Base-by-base conservation (phyloP, 2,113 vertebrate species). In the Sula dactylatra region DNA sequence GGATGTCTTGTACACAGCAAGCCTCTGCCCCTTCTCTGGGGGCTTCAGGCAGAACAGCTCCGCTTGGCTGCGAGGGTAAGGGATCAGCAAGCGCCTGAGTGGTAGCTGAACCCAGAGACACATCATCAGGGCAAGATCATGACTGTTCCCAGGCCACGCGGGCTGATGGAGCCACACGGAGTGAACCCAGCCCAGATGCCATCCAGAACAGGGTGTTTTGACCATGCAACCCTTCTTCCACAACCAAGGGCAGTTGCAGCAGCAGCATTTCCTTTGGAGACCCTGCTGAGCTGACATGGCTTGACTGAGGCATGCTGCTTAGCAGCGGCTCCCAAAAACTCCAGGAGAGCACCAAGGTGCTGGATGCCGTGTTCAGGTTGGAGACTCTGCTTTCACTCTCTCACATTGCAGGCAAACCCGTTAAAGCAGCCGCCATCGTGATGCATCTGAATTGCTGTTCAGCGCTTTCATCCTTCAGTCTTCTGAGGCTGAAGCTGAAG, bases 1-100 rank as follows among this genome's bases (percentile, higher is more conserved):
- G 24, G 29, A 49, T 16, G 1, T 4, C 21, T 31, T 3, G 0
- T 4, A 4, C 0, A 1, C 0, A 1, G 38, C 25, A 50, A 55
- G 8, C 7, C 54, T 65, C 62, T 83, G 67, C 5, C 27, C 59
- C 56, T 64, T 29, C 69, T 27, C n/a, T 2, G 14, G 29, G n/a
- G 20, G 22, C 29, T 31, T 13, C 0, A 0, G 44, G n/a, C 24
- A 65, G 44, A 55, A 56, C 14, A 24, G 69, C 52, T 71, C 67
- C 2, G 0, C 42, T 42, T 16, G 56, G 56, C n/a, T 36, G 24
- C 0, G 12, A 66, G n/a, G 20, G 6, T 27, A n/a, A 42, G 55
- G 17, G 24, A 47, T 19, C 65, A 87, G 27, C 78, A 58, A 59
- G 64, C 3, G 6, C 18, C 47, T 11, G 17, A 90, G 58, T 22